phyloP scores from a whole-genome alignment of 2,888 invertebrate species.

The Drosophila imparisetae region DNA sequence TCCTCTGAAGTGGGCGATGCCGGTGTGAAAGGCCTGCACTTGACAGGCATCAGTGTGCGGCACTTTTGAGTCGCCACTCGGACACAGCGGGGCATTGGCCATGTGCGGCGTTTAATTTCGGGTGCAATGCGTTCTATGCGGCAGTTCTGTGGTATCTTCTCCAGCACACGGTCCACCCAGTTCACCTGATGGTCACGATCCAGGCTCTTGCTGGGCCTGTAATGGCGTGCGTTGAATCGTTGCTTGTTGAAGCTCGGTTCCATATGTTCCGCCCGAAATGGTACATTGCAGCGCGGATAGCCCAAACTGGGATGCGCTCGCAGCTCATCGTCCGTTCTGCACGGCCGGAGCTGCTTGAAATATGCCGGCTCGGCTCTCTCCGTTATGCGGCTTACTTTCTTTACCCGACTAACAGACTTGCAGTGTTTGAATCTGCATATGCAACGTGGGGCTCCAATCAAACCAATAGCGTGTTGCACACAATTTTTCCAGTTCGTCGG shows the following conservation, averaged over 20 bases:
- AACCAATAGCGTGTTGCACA: too few species aligned
- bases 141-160: conserved; percentile 3
- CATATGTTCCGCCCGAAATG: conserved; percentile 8
- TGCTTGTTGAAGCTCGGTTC: conserved; percentile 8
- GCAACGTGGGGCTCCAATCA: not conserved
- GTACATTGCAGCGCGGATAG: conserved; percentile 12
- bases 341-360: conserved; percentile 10
- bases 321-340: conserved; percentile 35
- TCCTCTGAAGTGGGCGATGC: not conserved
- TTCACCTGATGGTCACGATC: conserved; percentile 26
- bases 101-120: not conserved
- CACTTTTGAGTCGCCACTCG: not conserved
- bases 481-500: conserved; percentile 2
- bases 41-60: not conserved
- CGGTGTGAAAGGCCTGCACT: conserved; percentile 3
- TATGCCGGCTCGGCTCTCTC: conserved; percentile 1
- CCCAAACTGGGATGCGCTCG: conserved; percentile 20
- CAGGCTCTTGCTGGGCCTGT: conserved; percentile 41
- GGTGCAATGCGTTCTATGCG: not conserved
- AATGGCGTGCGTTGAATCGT: conserved; percentile 33
- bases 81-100: not conserved
- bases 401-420: not conserved
- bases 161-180: conserved; percentile 41
- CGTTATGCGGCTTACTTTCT: not conserved
- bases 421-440: not conserved